Base-by-base conservation (phyloP, 2,888 invertebrate species). In the Erebia aethiops region DNA sequence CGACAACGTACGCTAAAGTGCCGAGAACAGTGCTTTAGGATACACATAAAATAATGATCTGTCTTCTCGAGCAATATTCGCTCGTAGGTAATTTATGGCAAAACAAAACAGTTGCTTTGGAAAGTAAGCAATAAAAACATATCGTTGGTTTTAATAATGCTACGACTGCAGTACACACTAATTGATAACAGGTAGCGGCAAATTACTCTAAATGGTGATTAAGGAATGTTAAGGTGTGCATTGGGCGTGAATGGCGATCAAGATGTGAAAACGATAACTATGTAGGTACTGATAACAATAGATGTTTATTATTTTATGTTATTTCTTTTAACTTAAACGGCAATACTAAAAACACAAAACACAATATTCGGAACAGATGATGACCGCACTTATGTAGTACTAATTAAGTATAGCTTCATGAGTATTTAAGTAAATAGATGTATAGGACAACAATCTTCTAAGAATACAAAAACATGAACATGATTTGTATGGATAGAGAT, bases 11-110 rank as follows among this genome's bases (percentile, higher is more conserved):
- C 87, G 84, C 84, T 85, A 82, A 87, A 89, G 84, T 81, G 82
- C 82, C 82, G 81, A 80, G 81, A 87, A 86, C 86, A 84, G 80
- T 85, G 86, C 87, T 90, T 87, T 82, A 87, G 82, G 84, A 83
- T 83, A 83, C 84, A 88, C 87, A 88, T 87, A 85, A 87, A 89
- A 90, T 89, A 87, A 90, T 87, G 84, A 89, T 86, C 82, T 85
- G 84, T 85, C 85, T 84, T 83, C 81, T 82, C 81, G 82, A 78
- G 82, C 81, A 84, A 86, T 86, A 85, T 82, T 80, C 79, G 78
- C 76, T 72, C 72, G 72, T 77, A n/a, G n/a, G n/a, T n/a, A 76
- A 79, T 85, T 84, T 84, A 84, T 81, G 79, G 77, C 76, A 74
- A 73, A 79, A 77, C 77, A 79, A 83, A 83, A 81, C 63, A 69